Base-by-base conservation (phyloP, 2,113 vertebrate genomes). In the Scalopus aquaticus region DNA sequence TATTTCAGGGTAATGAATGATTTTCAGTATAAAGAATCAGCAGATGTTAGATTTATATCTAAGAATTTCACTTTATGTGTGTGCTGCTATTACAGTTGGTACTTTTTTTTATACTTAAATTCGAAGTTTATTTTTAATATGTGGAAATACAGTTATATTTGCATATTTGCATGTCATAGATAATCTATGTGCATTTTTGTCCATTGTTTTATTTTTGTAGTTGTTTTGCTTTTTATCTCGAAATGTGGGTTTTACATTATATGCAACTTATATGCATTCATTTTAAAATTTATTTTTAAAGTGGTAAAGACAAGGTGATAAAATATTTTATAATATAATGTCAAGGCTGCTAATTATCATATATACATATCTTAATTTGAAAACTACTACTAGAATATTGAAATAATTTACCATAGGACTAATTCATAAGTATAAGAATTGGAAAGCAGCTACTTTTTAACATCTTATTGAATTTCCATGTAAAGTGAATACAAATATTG, bases 281-380 rank as follows among this genome's bases (percentile, higher is more conserved):
- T n/a, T 73, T 86, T 37, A 94, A 0, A 89, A 89, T 60, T 82
- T 89, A 46, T 12, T 91, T 84, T 91, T 82, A 16, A 6, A 44
- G 69, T 39, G 6, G 19, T 64, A 54, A 76, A 85, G 35, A 20
- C 7, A 90, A 81, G 15, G 26, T 58, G 1, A 88, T 78, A 76
- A 12, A 80, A 88, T 67, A 3, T 17, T 88, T 81, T 83, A 46
- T 28, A 44, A 17, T 32, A 85, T 39, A 86, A 11, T 78, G 65
- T 1, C 2, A 70, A 32, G 65, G 11, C 10, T 82, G 6, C 56
- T 24, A 54, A 30, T 39, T 85, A 44, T 32, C 15, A 46, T 37
- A 54, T 46, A 56, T 83, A 86, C 73, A 62, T 56, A 89, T 81
- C 90, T 85, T 96, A 89, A 32, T 65, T 64, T 87, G 4, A 80